Evolutionary conservation across 2,797 vertebrate species (phyloP).

Genomic region (Octomys mimax): DNA sequence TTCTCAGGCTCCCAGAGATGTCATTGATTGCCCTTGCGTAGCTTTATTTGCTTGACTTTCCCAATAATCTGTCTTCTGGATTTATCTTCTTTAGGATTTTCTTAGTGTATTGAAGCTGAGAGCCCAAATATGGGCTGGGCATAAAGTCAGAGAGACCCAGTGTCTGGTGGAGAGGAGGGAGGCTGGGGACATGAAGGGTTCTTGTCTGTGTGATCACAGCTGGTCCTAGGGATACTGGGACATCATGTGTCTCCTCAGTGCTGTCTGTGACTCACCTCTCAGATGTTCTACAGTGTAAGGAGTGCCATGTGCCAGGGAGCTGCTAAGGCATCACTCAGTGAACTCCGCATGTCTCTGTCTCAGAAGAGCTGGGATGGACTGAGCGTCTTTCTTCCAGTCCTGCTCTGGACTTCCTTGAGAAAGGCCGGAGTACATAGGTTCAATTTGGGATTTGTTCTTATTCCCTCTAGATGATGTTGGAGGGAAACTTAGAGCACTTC

Average conservation of each 20-base stretch:
- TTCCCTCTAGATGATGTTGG: background rate
- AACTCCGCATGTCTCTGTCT: background rate
- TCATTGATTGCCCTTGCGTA: background rate
- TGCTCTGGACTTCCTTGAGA: conserved; percentile 23
- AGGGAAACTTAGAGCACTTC: conserved; percentile 66
- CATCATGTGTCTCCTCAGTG: background rate
- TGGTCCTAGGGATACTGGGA: background rate
- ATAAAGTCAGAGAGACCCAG: background rate
- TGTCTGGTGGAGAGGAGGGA: background rate
- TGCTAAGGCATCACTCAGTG: background rate
- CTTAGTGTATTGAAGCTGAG: background rate
- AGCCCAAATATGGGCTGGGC: background rate
- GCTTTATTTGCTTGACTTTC: conserved; percentile 22
- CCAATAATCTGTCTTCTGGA: background rate
- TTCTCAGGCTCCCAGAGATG: background rate
- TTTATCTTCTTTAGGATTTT: background rate
- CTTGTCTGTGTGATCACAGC: background rate
- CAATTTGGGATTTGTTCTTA: conserved; percentile 30
- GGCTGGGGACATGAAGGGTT: background rate
- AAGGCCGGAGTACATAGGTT: conserved; percentile 49
- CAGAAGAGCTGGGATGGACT: background rate
- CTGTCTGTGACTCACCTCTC: background rate
- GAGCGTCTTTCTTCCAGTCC: background rate
- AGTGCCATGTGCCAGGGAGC: background rate
- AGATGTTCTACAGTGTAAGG: background rate